Evolutionary conservation across 2,888 invertebrate species (phyloP).

Genomic region (Ormyrus pomaceus): DNA sequence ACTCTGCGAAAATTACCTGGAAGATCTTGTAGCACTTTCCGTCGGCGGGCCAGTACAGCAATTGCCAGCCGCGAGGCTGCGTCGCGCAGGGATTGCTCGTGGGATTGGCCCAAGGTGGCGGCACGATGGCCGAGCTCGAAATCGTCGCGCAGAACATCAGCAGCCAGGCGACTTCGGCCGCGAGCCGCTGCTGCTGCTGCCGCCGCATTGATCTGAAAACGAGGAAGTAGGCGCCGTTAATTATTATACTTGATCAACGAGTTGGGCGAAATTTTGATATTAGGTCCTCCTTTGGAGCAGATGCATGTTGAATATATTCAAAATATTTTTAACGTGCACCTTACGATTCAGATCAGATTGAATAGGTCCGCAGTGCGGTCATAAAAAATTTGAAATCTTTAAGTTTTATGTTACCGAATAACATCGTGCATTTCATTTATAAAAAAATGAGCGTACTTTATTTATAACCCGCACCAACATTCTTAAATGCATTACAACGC

Average conservation of each 20-base stretch:
- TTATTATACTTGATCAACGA: too few relatives aligned
- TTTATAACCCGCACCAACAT: too few relatives aligned
- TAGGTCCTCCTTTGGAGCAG: neutral
- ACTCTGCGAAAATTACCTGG: constrained; percentile 76
- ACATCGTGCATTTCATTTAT: too few relatives aligned
- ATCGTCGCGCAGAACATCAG: constrained; percentile 28
- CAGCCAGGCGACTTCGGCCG: neutral
- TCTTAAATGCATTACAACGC: neutral
- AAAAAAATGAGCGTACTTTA: too few relatives aligned
- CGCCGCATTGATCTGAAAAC: constrained; percentile 13
- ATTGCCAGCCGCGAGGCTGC: constrained; percentile 89
- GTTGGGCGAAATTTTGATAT: neutral
- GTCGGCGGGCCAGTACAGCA: constrained; percentile 89
- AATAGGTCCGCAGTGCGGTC: too few relatives aligned
- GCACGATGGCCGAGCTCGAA: constrained; percentile 82
- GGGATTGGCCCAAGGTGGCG: constrained; percentile 92
- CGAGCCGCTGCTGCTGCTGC: neutral
- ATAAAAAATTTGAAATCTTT: too few relatives aligned
- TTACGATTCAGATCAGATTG: too few relatives aligned
- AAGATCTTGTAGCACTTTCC: constrained; percentile 93
- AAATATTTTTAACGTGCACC: too few relatives aligned
- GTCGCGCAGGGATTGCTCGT: constrained; percentile 88
- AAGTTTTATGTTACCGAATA: too few relatives aligned
- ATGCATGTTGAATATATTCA: neutral
- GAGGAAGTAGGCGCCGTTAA: neutral